Percentiles rank a stretch among this genome's conserved stretches.
These are phyloP conservation scores for Thinocorus orbignyianus DNA, from an alignment of 2,113 vertebrate species.

Conservation along the genomic window DNA sequence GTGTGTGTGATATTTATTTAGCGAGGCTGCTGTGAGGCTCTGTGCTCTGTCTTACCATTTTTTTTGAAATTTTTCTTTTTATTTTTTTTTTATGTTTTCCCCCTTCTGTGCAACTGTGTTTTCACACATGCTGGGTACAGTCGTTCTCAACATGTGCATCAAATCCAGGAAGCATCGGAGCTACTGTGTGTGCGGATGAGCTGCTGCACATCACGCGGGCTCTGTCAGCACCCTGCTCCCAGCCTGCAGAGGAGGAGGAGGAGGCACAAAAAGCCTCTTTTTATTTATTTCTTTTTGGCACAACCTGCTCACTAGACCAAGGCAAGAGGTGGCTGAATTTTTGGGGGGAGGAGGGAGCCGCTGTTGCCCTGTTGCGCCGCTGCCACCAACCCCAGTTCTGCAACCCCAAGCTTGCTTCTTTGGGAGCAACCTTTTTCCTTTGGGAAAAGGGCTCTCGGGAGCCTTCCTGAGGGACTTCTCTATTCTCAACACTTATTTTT, in stretches of 20 bases:
- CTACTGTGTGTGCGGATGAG: constrained; percentile 6
- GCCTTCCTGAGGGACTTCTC: not conserved
- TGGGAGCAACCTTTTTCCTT: too few species aligned
- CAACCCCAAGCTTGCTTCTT: not conserved
- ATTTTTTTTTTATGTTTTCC: not conserved
- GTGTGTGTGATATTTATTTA: not conserved
- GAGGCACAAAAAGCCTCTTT: not conserved
- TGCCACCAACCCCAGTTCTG: not conserved
- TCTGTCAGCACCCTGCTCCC: constrained; percentile 27
- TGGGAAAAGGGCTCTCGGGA: not conserved
- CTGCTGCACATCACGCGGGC: not conserved
- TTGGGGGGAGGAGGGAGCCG: not conserved
- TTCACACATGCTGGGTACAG: constrained; percentile 27
- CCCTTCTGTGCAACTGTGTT: not conserved
- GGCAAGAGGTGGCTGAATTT: not conserved
- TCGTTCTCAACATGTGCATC: constrained; percentile 24
- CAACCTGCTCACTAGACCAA: not conserved
- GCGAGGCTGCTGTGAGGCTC: not conserved
- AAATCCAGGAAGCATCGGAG: not conserved
- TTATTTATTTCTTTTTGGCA: not conserved
- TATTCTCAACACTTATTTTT: not conserved
- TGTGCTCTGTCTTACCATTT: fast-evolving
- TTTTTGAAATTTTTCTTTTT: too few species aligned
- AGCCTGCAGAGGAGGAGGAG: not conserved
- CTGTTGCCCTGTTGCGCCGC: not conserved